These are phyloP conservation scores for Rattus rattus DNA, from an alignment of 2,113 vertebrate genomes.

Conservation along the genomic window DNA sequence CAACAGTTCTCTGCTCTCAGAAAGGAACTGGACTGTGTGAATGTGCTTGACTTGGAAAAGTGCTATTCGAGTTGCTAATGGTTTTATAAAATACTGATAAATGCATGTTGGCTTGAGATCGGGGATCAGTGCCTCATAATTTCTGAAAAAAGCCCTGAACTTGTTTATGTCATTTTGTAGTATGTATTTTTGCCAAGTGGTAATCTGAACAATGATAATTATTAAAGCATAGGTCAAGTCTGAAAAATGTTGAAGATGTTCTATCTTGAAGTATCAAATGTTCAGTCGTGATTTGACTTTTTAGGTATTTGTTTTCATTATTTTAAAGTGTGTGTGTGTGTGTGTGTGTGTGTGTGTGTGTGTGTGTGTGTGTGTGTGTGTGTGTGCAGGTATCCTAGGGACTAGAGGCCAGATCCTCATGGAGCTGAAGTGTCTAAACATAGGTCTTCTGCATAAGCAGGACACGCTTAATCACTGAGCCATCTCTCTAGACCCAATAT, in stretches of 20 bases:
- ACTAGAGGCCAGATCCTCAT: neutral
- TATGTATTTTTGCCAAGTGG: neutral
- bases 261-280: neutral
- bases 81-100: neutral
- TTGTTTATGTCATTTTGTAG: neutral
- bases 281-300: neutral
- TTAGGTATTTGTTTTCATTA: neutral
- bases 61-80: neutral
- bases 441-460: neutral
- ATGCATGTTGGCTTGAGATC: neutral
- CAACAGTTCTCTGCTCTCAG: neutral
- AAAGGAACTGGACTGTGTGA: neutral
- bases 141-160: neutral
- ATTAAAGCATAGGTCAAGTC: neutral
- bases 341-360: neutral
- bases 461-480: neutral
- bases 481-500: neutral
- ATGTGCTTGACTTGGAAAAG: neutral
- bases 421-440: neutral
- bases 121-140: neutral
- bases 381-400: neutral
- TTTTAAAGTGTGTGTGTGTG: neutral
- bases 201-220: neutral
- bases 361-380: too few relatives aligned
- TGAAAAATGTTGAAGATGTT: neutral